A percentile compares a stretch with the other conserved stretches of the same genome.
These are phyloP conservation scores for Paracentrotus lividus DNA, from an alignment of 53 echinoderm and acorn worm genomes.

Conservation along the genomic window DNA sequence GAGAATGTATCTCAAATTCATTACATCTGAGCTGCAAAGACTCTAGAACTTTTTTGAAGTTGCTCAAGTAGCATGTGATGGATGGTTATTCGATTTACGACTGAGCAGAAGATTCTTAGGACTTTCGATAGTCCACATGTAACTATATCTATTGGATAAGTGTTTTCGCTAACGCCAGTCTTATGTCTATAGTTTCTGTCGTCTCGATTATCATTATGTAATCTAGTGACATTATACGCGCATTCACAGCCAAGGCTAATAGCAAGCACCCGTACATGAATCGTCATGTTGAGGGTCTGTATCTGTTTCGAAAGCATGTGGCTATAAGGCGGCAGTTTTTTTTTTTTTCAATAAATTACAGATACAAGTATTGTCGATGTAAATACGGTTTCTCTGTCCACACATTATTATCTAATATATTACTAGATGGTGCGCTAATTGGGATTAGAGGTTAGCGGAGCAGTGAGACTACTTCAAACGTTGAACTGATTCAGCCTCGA, in stretches of 20 bases:
- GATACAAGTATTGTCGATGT: too few species aligned
- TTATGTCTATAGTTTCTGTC: slow-evolving; percentile 70
- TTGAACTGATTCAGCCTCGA: slow-evolving; percentile 73
- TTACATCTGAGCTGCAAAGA: too few species aligned
- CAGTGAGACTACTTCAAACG: slow-evolving; percentile 54
- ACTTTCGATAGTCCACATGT: slow-evolving; percentile 52
- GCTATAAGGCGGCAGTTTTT: too few species aligned
- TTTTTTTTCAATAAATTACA: too few species aligned
- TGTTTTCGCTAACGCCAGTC: too few species aligned
- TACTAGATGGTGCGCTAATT: too few species aligned
- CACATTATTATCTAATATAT: too few species aligned
- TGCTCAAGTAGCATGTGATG: slow-evolving; percentile 72
- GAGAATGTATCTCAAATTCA: slow-evolving; percentile 71
- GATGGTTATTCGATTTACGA: slow-evolving; percentile 57
- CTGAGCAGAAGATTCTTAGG: slow-evolving; percentile 59
- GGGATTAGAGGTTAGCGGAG: too few species aligned
- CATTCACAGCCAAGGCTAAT: slow-evolving; percentile 75
- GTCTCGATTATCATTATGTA: too few species aligned
- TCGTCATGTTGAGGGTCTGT: slow-evolving; percentile 63
- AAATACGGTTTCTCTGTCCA: too few species aligned
- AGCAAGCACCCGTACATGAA: slow-evolving; percentile 68
- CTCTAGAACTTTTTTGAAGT: slow-evolving; percentile 54
- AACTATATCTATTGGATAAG: slow-evolving; percentile 64
- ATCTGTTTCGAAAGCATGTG: too few species aligned
- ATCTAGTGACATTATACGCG: too few species aligned